phyloP scores from a whole-genome alignment of 1,140 invertebrate genomes.

The Diorhabda elongata region DNA sequence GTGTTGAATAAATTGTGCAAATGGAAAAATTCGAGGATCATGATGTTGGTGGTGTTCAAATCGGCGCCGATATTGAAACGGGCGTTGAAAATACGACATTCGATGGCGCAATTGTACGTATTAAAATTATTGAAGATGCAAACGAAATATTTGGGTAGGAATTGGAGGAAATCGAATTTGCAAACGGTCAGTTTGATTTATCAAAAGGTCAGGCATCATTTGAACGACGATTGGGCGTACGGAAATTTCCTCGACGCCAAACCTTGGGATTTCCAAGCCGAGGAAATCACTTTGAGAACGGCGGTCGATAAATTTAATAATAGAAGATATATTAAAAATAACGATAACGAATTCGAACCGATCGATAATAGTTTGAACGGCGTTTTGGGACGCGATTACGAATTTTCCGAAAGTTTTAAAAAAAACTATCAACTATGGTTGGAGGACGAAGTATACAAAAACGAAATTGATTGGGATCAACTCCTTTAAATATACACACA shows the following conservation, averaged over 20 bases:
- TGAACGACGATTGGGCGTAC: constrained; percentile 99
- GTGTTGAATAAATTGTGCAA: constrained; percentile 99
- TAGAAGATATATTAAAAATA: constrained; percentile 61
- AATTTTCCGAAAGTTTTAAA: constrained; percentile 93
- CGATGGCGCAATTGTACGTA: constrained; percentile 97
- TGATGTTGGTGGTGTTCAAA: constrained; percentile 99
- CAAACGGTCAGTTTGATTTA: constrained; percentile 99
- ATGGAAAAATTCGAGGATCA: constrained; percentile 98
- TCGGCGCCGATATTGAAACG: constrained; percentile 97
- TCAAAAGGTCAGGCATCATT: constrained; percentile 87
- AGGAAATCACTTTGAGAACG: constrained; percentile 90
- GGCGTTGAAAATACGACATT: constrained; percentile 91
- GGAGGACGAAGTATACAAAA: constrained; percentile 92
- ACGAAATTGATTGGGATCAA: constrained; percentile 72
- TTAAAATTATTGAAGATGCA: constrained; percentile 99
- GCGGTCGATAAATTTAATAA: constrained; percentile 95
- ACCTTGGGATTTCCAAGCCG: constrained; percentile 98
- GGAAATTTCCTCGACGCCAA: constrained; percentile 94
- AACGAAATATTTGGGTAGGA: constrained; percentile 96
- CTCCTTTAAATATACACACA: constrained; percentile 40
- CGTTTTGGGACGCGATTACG: constrained; percentile 72
- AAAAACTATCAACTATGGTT: constrained; percentile 95
- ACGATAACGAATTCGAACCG: constrained; percentile 76
- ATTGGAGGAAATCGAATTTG: constrained; percentile 99
- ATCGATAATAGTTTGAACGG: constrained; percentile 84